phyloP scores from a whole-genome alignment of 2,113 vertebrate genomes.

The Syrmaticus mikado region DNA sequence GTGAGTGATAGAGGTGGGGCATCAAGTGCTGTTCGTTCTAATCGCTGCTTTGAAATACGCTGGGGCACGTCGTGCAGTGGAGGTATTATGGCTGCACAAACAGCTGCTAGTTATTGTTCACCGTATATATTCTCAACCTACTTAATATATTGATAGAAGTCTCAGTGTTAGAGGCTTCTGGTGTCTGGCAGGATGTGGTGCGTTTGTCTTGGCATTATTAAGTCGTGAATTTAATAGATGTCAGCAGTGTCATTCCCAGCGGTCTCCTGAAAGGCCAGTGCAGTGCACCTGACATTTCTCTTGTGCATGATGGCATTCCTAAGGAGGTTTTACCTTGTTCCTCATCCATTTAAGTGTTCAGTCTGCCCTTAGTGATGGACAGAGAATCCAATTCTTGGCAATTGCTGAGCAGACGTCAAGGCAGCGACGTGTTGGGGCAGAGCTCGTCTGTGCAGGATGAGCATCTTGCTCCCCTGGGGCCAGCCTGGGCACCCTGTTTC shows the following conservation, averaged over 20 bases:
- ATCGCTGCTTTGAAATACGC: background rate
- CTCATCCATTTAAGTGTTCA: background rate
- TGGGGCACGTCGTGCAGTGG: rapidly evolving
- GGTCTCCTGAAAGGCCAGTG: background rate
- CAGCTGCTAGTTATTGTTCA: background rate
- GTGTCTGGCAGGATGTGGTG: background rate
- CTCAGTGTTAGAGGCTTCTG: background rate
- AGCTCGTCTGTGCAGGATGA: background rate
- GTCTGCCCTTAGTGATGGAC: background rate
- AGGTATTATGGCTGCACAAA: rapidly evolving
- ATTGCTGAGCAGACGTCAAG: rapidly evolving
- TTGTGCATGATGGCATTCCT: background rate
- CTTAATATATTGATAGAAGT: background rate
- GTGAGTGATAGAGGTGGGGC: background rate
- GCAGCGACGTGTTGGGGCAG: background rate
- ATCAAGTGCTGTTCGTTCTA: background rate
- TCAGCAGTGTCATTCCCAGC: background rate
- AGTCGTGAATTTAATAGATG: background rate
- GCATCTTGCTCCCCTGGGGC: background rate
- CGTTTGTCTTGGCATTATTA: background rate
- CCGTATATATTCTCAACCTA: rapidly evolving
- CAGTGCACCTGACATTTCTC: slow-evolving; percentile 5
- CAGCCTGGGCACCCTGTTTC: background rate
- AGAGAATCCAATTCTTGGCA: background rate
- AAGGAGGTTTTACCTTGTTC: background rate